Percentiles rank a stretch among this genome's conserved stretches.
These are phyloP conservation scores for Actias luna DNA, from an alignment of 2,888 invertebrate species.

Conservation along the genomic window DNA sequence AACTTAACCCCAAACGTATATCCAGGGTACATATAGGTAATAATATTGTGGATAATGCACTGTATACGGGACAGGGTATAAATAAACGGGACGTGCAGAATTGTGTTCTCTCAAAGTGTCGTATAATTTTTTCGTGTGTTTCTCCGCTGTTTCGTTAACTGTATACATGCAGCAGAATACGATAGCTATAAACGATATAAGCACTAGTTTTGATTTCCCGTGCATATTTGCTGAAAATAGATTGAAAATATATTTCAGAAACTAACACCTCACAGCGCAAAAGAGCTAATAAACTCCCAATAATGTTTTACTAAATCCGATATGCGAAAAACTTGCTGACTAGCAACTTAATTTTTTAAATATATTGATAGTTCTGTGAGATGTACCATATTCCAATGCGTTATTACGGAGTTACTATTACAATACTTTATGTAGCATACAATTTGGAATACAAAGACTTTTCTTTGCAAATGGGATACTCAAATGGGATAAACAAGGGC, in stretches of 20 bases:
- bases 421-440: too few species aligned
- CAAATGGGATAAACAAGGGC: too few species aligned
- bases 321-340: too few species aligned
- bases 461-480: too few species aligned
- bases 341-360: too few species aligned
- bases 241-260: background rate
- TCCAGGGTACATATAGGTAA: slow-evolving; percentile 18
- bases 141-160: background rate
- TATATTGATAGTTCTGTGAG: too few species aligned
- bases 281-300: too few species aligned
- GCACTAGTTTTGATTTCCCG: background rate
- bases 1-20: slow-evolving; percentile 27
- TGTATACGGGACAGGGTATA: slow-evolving; percentile 33
- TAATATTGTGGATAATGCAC: slow-evolving; percentile 25
- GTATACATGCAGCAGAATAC: background rate
- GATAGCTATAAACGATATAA: slow-evolving; percentile 6
- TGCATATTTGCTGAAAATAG: slow-evolving; percentile 10
- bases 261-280: too few species aligned
- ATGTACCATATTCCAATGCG: too few species aligned
- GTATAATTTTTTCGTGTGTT: slow-evolving; percentile 7
- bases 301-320: too few species aligned
- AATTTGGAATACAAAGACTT: too few species aligned
- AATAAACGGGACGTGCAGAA: slow-evolving; percentile 13
- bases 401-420: too few species aligned
- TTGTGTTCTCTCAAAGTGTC: slow-evolving; percentile 13